Evolutionary conservation across 2,113 vertebrate genomes (phyloP).

Genomic region (Paratilapia polleni): DNA sequence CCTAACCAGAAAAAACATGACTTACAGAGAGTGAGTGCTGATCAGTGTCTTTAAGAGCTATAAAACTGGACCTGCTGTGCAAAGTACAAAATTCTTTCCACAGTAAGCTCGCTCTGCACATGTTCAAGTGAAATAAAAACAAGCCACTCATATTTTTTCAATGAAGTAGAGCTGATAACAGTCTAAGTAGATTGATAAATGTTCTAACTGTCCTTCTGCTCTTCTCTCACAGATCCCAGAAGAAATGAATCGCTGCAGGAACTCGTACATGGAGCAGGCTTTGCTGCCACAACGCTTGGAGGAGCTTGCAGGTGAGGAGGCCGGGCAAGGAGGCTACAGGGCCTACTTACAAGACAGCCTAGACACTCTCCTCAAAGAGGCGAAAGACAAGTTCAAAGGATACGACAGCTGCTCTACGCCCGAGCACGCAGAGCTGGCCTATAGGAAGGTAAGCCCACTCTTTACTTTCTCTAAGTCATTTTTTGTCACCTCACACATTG

Average conservation of each 20-base stretch:
- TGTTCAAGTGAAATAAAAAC: too few species aligned
- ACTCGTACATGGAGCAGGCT: constrained; percentile 91
- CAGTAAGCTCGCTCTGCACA: neutral
- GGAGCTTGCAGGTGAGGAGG: constrained; percentile 84
- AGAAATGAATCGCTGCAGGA: constrained; percentile 89
- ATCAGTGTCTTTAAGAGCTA: neutral
- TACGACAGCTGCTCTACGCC: constrained; percentile 89
- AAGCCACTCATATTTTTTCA: too few species aligned
- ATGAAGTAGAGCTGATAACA: neutral
- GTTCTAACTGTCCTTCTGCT: neutral
- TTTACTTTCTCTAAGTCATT: neutral
- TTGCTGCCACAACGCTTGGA: constrained; percentile 85
- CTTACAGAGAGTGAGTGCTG: neutral
- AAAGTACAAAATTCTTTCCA: neutral
- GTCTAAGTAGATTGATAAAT: neutral
- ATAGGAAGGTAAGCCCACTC: constrained; percentile 87
- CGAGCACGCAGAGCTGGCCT: constrained; percentile 90
- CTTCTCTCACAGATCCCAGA: constrained; percentile 86
- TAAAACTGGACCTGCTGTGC: neutral
- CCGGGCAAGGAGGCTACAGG: constrained; percentile 74
- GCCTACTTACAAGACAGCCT: constrained; percentile 85
- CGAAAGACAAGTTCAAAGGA: constrained; percentile 94
- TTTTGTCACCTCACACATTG: neutral
- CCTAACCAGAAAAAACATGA: neutral
- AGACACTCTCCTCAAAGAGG: constrained; percentile 93